These are phyloP conservation scores for Drosophila busckii DNA, from an alignment of 1,140 invertebrate genomes.

Conservation along the genomic window DNA sequence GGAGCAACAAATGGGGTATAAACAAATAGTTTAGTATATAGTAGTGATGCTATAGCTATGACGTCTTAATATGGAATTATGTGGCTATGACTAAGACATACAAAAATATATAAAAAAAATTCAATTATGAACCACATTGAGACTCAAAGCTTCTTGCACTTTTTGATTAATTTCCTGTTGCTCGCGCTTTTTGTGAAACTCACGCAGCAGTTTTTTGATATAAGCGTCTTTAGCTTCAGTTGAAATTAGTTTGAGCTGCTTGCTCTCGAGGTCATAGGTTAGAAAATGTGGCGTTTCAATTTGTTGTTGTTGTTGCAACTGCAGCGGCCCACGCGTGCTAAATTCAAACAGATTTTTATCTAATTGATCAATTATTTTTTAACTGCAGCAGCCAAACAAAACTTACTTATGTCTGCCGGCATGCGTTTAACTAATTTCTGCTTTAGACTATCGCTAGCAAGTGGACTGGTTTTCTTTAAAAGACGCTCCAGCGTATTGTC, in stretches of 20 bases:
- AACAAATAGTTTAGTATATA: neutral
- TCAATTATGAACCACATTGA: neutral
- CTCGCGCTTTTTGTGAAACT: constrained; percentile 21
- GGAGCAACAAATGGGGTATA: neutral
- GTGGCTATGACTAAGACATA: constrained; percentile 21
- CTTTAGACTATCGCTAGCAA: too few relatives aligned
- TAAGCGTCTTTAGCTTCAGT: constrained; percentile 29
- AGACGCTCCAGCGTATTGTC: constrained; percentile 27
- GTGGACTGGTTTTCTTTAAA: constrained; percentile 28
- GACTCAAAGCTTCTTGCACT: neutral
- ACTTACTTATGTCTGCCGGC: too few relatives aligned
- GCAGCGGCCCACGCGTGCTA: constrained; percentile 14
- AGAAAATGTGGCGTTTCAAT: constrained; percentile 37
- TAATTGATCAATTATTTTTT: constrained; percentile 22
- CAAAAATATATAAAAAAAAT: neutral
- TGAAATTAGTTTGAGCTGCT: constrained; percentile 22
- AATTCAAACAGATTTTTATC: constrained; percentile 2
- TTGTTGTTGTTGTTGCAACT: neutral
- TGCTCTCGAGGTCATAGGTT: constrained; percentile 37
- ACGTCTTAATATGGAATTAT: constrained; percentile 33
- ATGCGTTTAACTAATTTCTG: too few relatives aligned
- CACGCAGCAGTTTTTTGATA: constrained; percentile 33
- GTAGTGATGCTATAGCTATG: constrained; percentile 39
- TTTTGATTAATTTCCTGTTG: neutral
- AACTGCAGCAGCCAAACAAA: too few relatives aligned